Percentiles rank a stretch among this genome's conserved stretches.
Conservation (phyloP, 2,113 vertebrate species). For the Zosterops lateralis region DNA sequence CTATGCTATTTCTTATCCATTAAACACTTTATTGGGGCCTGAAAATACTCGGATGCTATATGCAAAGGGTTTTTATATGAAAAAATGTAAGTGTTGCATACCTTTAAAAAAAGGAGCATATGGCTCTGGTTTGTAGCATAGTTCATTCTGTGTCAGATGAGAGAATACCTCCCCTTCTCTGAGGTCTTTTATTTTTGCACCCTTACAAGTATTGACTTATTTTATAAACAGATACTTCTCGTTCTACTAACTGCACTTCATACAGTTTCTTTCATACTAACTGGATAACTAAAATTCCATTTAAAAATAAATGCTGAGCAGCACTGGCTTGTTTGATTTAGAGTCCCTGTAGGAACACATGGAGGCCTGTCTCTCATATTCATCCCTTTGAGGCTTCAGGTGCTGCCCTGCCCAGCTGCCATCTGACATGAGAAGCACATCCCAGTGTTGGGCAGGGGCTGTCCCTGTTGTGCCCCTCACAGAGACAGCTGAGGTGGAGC, state of each 20-base stretch:
- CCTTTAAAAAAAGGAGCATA: neutral
- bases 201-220: slow-evolving; percentile 32
- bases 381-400: neutral
- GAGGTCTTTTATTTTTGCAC: slow-evolving; percentile 50
- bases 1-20: neutral
- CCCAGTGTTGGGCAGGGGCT: too few species aligned
- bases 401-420: neutral
- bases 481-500: neutral
- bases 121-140: neutral
- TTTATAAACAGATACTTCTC: slow-evolving; percentile 36
- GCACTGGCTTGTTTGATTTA: neutral
- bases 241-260: slow-evolving; percentile 44
- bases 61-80: neutral
- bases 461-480: accelerated
- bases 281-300: neutral
- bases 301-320: slow-evolving; percentile 20
- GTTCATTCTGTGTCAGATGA: neutral
- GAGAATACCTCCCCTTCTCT: slow-evolving; percentile 24
- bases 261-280: neutral
- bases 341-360: neutral
- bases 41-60: neutral
- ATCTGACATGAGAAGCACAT: neutral
- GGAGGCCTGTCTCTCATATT: neutral
- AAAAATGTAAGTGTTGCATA: neutral
- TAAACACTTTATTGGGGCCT: slow-evolving; percentile 5